Evolutionary conservation across 2,888 invertebrate species (phyloP), one percentile per base, ranked within the genome.

Genomic region (Epinotia brunnichana): DNA sequence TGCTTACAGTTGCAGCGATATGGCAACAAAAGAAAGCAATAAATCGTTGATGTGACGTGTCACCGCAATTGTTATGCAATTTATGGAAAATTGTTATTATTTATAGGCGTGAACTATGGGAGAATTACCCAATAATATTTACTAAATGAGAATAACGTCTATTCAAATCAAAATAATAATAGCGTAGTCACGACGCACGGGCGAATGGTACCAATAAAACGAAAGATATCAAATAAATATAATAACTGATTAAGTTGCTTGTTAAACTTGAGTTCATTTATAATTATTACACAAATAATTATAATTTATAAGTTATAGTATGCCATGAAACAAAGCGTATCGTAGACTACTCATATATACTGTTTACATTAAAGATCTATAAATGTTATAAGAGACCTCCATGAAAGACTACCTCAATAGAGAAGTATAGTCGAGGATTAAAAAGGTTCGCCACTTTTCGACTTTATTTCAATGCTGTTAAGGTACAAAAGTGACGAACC

Each of bases 31-130:
- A 85, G 87, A 83, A 83, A 80, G 82, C 84, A 90, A 92, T 92
- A 93, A 92, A 93, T 93, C 85, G 81, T 83, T 84, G 87, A 85
- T 89, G 88, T 86, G 81, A 81, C 75, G 77, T 85, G 90, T 90
- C 90, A 87, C 87, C 88, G 88, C 88, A 89, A 90, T 91, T 86
- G 91, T 89, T 89, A 87, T 85, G 90, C 91, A 91, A 91, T 92
- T 90, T 90, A 87, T 87, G 83, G 81, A 80, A 87, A 83, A 85
- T 83, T 76, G 78, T 80, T 70, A 74, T 76, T 70, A 76, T 77
- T 78, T 78, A 77, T 75, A 61, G 74, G 75, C 75, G 76, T 76
- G 57, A 72, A 70, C 59, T 66, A 54, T 63, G 68, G 19, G 15
- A 59, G 62, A 72, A 74, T 74, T 72, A 57, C 64, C 63, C 56